These are phyloP conservation scores for Neopipo cinnamomea DNA, from an alignment of 2,113 vertebrate genomes.

Conservation along the genomic window DNA sequence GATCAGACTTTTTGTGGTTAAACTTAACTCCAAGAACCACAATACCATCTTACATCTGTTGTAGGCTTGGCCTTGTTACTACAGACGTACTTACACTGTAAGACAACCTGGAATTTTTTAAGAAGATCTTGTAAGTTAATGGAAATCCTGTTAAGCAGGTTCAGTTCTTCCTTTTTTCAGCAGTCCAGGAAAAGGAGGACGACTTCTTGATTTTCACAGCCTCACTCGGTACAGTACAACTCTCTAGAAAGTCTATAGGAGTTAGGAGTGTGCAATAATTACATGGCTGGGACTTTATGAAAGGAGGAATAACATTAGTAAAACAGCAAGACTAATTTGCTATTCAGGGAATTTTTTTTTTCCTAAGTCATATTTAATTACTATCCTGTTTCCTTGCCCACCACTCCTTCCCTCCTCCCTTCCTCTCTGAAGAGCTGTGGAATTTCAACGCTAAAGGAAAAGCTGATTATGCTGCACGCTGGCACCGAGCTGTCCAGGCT, in stretches of 20 bases:
- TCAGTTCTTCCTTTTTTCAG: neutral
- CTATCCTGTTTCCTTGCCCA: constrained; percentile 31
- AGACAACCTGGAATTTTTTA: neutral
- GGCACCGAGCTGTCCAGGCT: constrained; percentile 50
- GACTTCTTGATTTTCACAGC: neutral
- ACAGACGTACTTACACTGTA: neutral
- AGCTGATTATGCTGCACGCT: constrained; percentile 33
- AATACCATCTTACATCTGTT: neutral
- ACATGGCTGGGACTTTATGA: neutral
- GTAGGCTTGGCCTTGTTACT: neutral
- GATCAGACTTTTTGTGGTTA: neutral
- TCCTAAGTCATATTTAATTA: constrained; percentile 61
- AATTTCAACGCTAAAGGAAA: constrained; percentile 28
- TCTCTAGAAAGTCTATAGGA: constrained; percentile 13
- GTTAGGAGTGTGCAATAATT: constrained; percentile 33
- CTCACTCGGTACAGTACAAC: neutral
- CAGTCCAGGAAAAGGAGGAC: neutral
- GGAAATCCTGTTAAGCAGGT: neutral
- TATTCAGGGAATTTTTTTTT: constrained; percentile 13
- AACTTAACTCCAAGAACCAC: neutral
- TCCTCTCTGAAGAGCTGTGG: constrained; percentile 48
- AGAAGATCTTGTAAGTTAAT: neutral
- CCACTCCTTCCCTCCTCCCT: neutral
- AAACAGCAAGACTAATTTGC: constrained; percentile 49
- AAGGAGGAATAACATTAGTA: constrained; percentile 1